These are phyloP conservation scores for Rhineura floridana DNA, from an alignment of 2,113 vertebrate genomes.

Conservation along the genomic window DNA sequence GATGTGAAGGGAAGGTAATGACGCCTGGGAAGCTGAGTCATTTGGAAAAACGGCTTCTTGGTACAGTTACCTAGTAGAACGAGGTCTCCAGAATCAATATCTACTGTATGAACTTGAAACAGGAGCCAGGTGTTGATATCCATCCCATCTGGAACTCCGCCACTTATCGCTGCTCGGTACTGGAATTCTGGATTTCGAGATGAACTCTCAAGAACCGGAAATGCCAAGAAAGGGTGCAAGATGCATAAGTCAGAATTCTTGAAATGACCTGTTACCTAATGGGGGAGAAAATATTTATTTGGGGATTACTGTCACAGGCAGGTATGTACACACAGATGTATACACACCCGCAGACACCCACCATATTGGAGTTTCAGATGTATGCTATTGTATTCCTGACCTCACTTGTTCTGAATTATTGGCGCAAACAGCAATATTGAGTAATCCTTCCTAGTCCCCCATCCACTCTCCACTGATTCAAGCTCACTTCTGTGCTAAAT, in stretches of 20 bases:
- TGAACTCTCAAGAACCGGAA: conserved; percentile 40
- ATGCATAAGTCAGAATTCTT: conserved; percentile 20
- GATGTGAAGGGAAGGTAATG: background rate
- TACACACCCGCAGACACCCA: background rate
- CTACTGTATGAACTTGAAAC: conserved; percentile 44
- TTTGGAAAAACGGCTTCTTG: conserved; percentile 25
- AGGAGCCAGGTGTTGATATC: conserved; percentile 30
- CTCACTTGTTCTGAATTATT: background rate
- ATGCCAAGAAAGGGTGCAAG: conserved; percentile 24
- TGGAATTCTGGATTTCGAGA: conserved; percentile 54
- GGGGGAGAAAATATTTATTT: background rate
- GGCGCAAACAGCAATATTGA: background rate
- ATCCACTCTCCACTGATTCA: background rate
- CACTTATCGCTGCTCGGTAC: conserved; percentile 28
- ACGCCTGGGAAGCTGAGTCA: background rate
- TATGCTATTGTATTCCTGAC: background rate
- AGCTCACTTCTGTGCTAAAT: background rate
- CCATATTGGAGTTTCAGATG: background rate
- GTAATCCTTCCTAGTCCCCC: background rate
- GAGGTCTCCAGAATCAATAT: conserved; percentile 24
- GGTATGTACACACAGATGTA: background rate
- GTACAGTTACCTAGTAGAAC: conserved; percentile 45
- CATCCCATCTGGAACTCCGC: background rate
- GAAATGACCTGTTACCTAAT: conserved; percentile 49
- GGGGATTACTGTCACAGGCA: too few relatives aligned